These are phyloP conservation scores for Dallia pectoralis DNA, from an alignment of 2,797 vertebrate genomes.

Conservation along the genomic window DNA sequence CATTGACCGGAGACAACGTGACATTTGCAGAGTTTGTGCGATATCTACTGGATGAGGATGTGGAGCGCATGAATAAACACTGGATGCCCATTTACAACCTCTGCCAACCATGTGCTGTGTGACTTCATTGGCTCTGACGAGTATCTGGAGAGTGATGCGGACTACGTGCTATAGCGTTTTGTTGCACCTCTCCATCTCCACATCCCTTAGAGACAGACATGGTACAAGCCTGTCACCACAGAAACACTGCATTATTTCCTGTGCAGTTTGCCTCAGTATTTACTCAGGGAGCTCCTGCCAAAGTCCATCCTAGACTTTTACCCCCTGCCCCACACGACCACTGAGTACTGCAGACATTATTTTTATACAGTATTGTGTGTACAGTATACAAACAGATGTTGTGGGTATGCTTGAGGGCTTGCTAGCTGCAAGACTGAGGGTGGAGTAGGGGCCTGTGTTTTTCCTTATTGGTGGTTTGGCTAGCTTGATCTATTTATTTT, in stretches of 20 bases:
- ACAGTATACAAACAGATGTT: too few species aligned
- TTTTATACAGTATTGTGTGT: conserved; percentile 27
- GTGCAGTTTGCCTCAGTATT: conserved; percentile 81
- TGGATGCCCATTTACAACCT: conserved; percentile 98
- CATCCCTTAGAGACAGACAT: conserved; percentile 89
- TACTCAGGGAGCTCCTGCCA: conserved; percentile 85
- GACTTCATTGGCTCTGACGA: conserved; percentile 95
- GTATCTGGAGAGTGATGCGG: conserved; percentile 79
- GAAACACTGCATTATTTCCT: conserved; percentile 90
- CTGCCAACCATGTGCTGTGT: conserved; percentile 92
- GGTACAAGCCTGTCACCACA: conserved; percentile 90
- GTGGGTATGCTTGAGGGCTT: too few species aligned
- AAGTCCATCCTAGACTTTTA: conserved; percentile 98
- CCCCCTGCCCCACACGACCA: conserved; percentile 88
- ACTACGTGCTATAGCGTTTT: conserved; percentile 79
- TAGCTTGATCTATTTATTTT: too few species aligned
- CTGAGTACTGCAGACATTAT: conserved; percentile 85
- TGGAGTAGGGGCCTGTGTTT: too few species aligned
- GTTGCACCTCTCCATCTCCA: conserved; percentile 74
- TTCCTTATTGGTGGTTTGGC: too few species aligned
- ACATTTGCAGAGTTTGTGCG: conserved; percentile 90
- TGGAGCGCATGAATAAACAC: conserved; percentile 94
- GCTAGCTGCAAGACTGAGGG: too few species aligned
- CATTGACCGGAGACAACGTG: conserved; percentile 82
- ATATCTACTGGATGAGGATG: conserved; percentile 91